Conservation (phyloP, 2,113 vertebrate species). For the Zosterops hypoxanthus region DNA sequence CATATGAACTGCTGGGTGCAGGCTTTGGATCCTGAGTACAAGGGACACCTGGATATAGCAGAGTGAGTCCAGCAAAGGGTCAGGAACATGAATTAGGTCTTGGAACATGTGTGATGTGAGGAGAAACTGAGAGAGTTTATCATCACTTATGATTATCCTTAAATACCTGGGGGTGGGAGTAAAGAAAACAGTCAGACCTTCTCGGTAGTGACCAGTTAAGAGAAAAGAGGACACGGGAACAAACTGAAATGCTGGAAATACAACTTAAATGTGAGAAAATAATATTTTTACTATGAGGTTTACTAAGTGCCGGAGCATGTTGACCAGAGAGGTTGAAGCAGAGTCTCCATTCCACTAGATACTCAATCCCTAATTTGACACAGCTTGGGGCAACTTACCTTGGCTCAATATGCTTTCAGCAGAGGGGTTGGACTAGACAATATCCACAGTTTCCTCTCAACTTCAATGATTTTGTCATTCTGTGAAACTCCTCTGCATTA, state of each 20-base stretch:
- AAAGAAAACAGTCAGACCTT: background rate
- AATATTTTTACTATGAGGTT: background rate
- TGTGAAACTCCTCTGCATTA: background rate
- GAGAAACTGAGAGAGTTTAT: background rate
- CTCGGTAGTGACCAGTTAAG: background rate
- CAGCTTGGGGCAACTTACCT: rapidly evolving
- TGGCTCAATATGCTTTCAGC: background rate
- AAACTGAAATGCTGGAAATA: background rate
- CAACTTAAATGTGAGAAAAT: background rate
- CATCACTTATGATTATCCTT: background rate
- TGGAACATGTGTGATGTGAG: background rate
- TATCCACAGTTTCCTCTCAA: background rate
- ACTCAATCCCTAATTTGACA: background rate
- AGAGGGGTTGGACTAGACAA: background rate
- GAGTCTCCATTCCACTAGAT: background rate
- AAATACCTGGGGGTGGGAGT: rapidly evolving
- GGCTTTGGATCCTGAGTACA: background rate
- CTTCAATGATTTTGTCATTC: background rate
- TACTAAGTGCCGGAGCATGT: background rate
- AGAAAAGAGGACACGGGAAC: background rate
- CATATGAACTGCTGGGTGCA: background rate
- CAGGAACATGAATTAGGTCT: background rate
- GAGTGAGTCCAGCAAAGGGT: rapidly evolving
- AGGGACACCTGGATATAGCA: background rate
- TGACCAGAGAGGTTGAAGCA: background rate